phyloP scores from a whole-genome alignment of 2,797 vertebrate genomes.

The Staurois parvus region DNA sequence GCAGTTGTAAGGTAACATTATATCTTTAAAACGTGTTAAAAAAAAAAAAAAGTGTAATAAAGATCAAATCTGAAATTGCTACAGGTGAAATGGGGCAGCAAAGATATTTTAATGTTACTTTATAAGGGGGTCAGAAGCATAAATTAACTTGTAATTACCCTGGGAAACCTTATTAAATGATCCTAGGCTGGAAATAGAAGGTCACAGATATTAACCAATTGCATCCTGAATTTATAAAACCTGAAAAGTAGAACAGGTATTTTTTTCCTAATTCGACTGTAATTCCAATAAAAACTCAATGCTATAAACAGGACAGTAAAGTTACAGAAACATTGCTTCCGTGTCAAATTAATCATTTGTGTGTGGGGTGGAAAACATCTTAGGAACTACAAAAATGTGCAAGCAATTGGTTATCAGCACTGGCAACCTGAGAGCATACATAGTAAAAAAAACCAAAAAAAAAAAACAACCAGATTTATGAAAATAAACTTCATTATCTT shows the following conservation, averaged over 20 bases:
- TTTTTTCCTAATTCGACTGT: not conserved
- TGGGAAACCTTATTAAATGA: too few relatives aligned
- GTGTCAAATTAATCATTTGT: not conserved
- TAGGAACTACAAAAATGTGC: conserved; percentile 20
- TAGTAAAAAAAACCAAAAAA: too few relatives aligned
- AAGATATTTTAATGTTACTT: too few relatives aligned
- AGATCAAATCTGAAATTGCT: too few relatives aligned
- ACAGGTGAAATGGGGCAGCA: too few relatives aligned
- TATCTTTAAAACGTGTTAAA: too few relatives aligned
- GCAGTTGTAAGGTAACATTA: too few relatives aligned
- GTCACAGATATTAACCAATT: too few relatives aligned
- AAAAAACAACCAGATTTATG: not conserved
- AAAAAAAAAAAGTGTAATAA: too few relatives aligned
- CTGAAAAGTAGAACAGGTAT: not conserved
- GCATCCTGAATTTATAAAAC: not conserved
- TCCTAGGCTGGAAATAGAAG: too few relatives aligned
- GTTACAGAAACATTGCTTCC: not conserved
- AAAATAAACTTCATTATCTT: not conserved
- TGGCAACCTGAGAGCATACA: not conserved
- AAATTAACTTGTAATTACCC: too few relatives aligned
- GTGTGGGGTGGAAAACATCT: not conserved
- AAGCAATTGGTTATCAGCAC: not conserved
- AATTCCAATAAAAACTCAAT: not conserved
- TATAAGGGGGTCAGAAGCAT: too few relatives aligned
- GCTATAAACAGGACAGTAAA: not conserved